Base-by-base conservation (phyloP, 2,797 vertebrate species). In the Malurus leucopterus region DNA sequence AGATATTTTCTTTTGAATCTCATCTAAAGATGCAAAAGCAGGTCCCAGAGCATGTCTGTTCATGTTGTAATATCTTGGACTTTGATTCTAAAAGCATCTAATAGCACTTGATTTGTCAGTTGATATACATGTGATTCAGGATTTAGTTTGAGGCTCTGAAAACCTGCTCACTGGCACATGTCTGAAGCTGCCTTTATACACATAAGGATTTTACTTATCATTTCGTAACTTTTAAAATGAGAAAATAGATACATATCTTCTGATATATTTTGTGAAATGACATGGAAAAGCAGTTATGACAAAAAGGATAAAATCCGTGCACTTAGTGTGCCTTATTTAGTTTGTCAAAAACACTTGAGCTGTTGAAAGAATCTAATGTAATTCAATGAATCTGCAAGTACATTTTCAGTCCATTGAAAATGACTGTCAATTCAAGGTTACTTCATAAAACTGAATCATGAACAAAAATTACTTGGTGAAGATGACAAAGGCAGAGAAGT, bases 281-380 rank as follows among this genome's bases (percentile, higher is more conserved):
- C 29, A 67, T 83, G 46, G 44, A 73, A 90, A 93, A 89, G 65
- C 32, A 74, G n/a, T 71, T 87, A 43, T 27, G 30, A 85, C 62
- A 94, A 81, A 92, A 90, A 79, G 41, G 16, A 92, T 82, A 79
- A 94, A 95, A 75, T 91, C 69, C 72, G 73, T 12, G 16, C 32
- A 79, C 10, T 94, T 91, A 93, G 23, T 53, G 34, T 86, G 80
- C 72, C 44, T 94, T 95, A 89, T 91, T 94, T 94, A 92, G 81
- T 95, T 93, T 94, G 85, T 95, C 88, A 95, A 88, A 95, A 94
- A 30, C 86, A 85, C 46, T 88, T 80, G 72, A 90, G 70, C 29
- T 84, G 21, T 89, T 91, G 88, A 95, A 69, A 92, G 53, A 80
- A 88, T 85, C 54, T 91, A 96, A 93, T 95, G 76, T 93, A 95